Base-by-base conservation (phyloP, 2,113 vertebrate species). In the Odobenus rosmarus region DNA sequence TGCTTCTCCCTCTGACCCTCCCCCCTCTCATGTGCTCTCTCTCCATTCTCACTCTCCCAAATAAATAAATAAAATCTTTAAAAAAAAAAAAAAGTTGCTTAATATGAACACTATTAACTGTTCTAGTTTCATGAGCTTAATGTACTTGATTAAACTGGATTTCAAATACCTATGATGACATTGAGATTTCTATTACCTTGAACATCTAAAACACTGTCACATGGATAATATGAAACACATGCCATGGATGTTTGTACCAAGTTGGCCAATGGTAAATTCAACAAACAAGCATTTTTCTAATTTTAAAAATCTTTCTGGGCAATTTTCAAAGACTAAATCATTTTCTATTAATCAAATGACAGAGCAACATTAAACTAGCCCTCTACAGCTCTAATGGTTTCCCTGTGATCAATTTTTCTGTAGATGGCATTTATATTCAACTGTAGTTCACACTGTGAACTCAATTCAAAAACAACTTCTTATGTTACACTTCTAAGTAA, bases 321-420 rank as follows among this genome's bases (percentile, higher is more conserved):
- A 81, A 71, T 97, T 96, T 95, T 69, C 51, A 88, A 81, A 85
- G 36, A 42, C 59, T 1, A 95, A 90, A 84, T 55, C 28, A 3
- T 96, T 98, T 97, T 96, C 87, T 85, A 42, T 57, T 96, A 82
- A 89, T 89, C 94, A 97, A 95, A 53, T 90, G 83, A 91, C 93
- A 89, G 93, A 87, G 61, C 24, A 28, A 89, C 16, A 67, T 96
- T 81, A 31, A 81, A 55, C 72, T 84, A 16, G 84, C 79, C 59
- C 57, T 23, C 55, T 4, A 7, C 31, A 53, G 88, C 92, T 62
- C 77, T 97, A 97, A 97, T 89, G 87, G 39, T 24, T 95, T 95
- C 36, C 88, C 62, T 97, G 88, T 97, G 23, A 80, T 98, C 98
- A 88, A 64, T 88, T 97, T 98, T 93, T 51, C 61, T 95, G 92